Conservation (phyloP, 2,888 invertebrate species). For the Acanthosepion esculentum region DNA sequence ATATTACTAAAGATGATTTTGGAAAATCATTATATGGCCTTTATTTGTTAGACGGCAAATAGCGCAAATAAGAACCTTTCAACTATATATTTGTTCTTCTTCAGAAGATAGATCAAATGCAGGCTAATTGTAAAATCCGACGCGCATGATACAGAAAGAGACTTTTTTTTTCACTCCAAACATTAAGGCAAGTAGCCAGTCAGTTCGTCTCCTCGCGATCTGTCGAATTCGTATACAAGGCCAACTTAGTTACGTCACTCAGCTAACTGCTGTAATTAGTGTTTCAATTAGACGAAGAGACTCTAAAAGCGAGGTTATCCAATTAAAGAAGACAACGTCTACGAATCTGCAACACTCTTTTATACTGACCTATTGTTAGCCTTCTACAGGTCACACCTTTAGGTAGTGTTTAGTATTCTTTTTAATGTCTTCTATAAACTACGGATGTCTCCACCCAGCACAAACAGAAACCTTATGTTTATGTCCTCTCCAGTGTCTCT, state of each 20-base stretch:
- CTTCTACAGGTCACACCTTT: background rate
- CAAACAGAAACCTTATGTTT: background rate
- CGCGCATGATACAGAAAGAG: too few relatives aligned
- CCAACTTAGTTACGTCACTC: background rate
- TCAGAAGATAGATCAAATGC: too few relatives aligned
- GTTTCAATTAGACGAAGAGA: conserved; percentile 33
- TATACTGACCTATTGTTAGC: background rate
- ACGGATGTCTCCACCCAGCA: background rate
- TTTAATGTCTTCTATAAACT: background rate
- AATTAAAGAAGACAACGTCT: conserved; percentile 12
- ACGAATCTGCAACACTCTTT: background rate
- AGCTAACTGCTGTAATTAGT: conserved; percentile 11
- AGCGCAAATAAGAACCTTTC: too few relatives aligned
- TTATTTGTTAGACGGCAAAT: too few relatives aligned
- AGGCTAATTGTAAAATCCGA: too few relatives aligned
- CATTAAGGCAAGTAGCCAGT: background rate
- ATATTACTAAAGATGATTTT: too few relatives aligned
- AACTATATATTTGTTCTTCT: too few relatives aligned
- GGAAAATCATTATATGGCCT: too few relatives aligned
- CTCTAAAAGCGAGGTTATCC: background rate
- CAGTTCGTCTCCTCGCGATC: background rate
- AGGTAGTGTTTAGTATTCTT: background rate
- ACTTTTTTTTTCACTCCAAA: background rate
- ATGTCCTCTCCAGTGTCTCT: background rate
- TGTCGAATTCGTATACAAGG: conserved; percentile 7